Conservation (phyloP, 2,113 vertebrate genomes). For the Amphiprion percula region DNA sequence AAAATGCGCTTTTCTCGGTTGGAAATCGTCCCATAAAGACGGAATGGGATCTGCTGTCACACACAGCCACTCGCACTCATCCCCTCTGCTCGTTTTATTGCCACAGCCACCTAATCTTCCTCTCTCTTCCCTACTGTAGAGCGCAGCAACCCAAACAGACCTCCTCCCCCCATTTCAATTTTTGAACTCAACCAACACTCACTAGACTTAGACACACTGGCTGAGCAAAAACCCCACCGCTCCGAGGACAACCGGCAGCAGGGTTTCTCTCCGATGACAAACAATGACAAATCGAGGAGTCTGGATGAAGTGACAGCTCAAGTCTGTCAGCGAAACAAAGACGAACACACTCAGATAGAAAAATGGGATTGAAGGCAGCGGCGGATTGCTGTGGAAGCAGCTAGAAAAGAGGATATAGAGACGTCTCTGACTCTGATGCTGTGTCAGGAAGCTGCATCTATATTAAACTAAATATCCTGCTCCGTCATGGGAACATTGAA, state of each 20-base stretch:
- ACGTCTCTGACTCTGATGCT: not conserved
- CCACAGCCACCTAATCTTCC: slow-evolving; percentile 32
- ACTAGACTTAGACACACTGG: slow-evolving; percentile 49
- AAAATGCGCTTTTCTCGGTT: slow-evolving; percentile 40
- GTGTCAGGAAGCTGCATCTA: not conserved
- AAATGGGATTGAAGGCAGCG: slow-evolving; percentile 8
- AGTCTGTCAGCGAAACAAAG: slow-evolving; percentile 51
- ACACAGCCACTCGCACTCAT: slow-evolving; percentile 23
- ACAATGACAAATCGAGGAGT: slow-evolving; percentile 50
- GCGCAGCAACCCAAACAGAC: slow-evolving; percentile 36
- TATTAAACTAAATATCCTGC: slow-evolving; percentile 7
- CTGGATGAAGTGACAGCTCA: slow-evolving; percentile 43
- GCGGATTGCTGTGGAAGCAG: not conserved
- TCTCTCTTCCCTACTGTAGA: slow-evolving; percentile 25
- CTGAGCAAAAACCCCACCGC: slow-evolving; percentile 36
- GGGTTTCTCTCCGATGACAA: slow-evolving; percentile 47
- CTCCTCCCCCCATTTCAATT: slow-evolving; percentile 13
- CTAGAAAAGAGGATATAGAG: slow-evolving; percentile 15
- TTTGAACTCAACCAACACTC: slow-evolving; percentile 5
- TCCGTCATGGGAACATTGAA: not conserved
- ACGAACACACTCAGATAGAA: slow-evolving; percentile 36
- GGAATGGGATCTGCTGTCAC: slow-evolving; percentile 45
- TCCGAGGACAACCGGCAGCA: slow-evolving; percentile 32
- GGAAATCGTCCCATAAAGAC: slow-evolving; percentile 47
- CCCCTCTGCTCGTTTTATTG: slow-evolving; percentile 19